phyloP scores from a whole-genome alignment of 2,797 vertebrate species.

The Sparidentex hasta region DNA sequence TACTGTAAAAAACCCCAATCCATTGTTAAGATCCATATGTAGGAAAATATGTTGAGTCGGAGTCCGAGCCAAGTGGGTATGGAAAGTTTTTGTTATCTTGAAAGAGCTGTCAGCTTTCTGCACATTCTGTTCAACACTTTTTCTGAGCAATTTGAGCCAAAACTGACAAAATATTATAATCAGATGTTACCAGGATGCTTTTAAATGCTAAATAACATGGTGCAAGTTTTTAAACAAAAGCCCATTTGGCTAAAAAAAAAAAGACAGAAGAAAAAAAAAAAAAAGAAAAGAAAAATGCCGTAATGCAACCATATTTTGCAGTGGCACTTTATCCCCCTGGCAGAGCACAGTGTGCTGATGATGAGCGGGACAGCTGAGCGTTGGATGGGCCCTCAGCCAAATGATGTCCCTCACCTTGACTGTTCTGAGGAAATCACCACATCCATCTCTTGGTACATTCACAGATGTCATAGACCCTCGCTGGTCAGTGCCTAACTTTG shows the following conservation, averaged over 20 bases:
- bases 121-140: neutral
- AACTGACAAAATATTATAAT: conserved; percentile 17
- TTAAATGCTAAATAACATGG: neutral
- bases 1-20: conserved; percentile 58
- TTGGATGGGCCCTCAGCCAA: conserved; percentile 69
- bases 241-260: conserved; percentile 42
- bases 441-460: conserved; percentile 69
- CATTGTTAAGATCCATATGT: conserved; percentile 31
- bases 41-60: conserved; percentile 33
- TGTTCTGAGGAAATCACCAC: conserved; percentile 60
- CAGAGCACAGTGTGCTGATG: conserved; percentile 45
- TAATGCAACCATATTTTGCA: conserved; percentile 45
- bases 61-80: conserved; percentile 23
- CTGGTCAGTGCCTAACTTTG: conserved; percentile 47
- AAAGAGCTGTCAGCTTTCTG: conserved; percentile 1
- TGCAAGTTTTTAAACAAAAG: conserved; percentile 41
- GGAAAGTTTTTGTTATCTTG: conserved; percentile 25
- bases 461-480: conserved; percentile 46
- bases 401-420: conserved; percentile 81
- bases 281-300: conserved; percentile 28
- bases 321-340: conserved; percentile 61
- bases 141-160: conserved; percentile 4
- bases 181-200: conserved; percentile 6
- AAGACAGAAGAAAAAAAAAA: conserved; percentile 3
- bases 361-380: conserved; percentile 67